phyloP scores from a whole-genome alignment of 2,797 vertebrate species.

The Buphagus erythrorhynchus region DNA sequence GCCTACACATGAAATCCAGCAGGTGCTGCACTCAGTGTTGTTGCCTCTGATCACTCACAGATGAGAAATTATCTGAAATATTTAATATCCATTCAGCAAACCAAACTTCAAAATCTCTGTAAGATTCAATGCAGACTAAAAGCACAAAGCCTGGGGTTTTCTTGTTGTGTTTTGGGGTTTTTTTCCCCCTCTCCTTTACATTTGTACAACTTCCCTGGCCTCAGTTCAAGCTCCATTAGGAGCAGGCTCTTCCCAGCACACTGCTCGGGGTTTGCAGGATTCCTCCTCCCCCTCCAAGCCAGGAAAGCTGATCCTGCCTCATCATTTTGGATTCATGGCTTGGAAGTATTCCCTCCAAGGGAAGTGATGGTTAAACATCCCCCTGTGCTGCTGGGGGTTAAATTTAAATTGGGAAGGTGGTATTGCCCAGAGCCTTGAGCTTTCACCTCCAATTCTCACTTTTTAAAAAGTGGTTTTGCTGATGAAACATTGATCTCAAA shows the following conservation, averaged over 20 bases:
- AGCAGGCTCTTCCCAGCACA: not conserved
- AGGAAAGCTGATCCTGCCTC: not conserved
- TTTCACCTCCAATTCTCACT: not conserved
- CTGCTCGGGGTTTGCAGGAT: not conserved
- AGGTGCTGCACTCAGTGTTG: not conserved
- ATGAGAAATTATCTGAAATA: not conserved
- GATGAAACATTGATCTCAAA: rapidly evolving
- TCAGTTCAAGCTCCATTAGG: not conserved
- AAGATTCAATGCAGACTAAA: not conserved
- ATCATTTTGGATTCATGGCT: not conserved
- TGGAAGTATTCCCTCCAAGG: not conserved
- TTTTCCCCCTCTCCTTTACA: not conserved
- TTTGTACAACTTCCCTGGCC: not conserved
- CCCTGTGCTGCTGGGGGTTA: not conserved
- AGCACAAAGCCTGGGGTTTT: not conserved
- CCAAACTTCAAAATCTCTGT: no score
- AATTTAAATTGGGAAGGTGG: rapidly evolving
- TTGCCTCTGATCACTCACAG: not conserved
- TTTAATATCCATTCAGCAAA: not conserved
- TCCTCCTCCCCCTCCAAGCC: not conserved
- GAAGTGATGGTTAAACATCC: rapidly evolving
- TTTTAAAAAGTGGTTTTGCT: not conserved
- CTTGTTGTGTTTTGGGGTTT: not conserved
- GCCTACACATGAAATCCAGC: not conserved
- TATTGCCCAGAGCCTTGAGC: not conserved